These are phyloP conservation scores for Himalopsyche phryganea DNA, from an alignment of 1,140 invertebrate species.

Conservation along the genomic window DNA sequence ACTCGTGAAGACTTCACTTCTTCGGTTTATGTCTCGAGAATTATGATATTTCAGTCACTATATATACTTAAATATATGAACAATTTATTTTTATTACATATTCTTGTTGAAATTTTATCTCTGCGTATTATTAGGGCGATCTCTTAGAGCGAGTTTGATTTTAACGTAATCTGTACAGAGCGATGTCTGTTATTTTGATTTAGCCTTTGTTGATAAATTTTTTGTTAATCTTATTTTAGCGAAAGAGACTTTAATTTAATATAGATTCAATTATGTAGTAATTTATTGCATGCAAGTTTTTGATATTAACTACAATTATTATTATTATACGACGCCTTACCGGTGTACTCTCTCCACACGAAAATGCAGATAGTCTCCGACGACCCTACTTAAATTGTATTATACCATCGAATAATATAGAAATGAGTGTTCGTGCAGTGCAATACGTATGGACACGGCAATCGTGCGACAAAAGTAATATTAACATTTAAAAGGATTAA, in stretches of 20 bases:
- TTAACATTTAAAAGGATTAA: constrained; percentile 32
- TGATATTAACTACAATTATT: constrained; percentile 17
- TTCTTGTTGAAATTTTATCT: constrained; percentile 30
- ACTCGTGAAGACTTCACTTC: constrained; percentile 19
- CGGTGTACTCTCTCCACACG: neutral
- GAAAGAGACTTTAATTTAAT: constrained; percentile 23
- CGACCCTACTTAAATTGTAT: constrained; percentile 8
- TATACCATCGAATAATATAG: constrained; percentile 14
- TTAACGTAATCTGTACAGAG: neutral
- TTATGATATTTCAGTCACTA: constrained; percentile 26
- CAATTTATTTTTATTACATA: constrained; percentile 32
- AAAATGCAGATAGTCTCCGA: neutral
- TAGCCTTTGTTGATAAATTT: constrained; percentile 26
- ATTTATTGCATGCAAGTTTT: constrained; percentile 29
- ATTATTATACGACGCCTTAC: neutral
- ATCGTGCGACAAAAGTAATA: constrained; percentile 31
- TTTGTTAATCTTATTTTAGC: constrained; percentile 33
- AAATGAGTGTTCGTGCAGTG: neutral
- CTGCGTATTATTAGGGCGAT: constrained; percentile 20
- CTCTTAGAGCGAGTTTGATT: constrained; percentile 7
- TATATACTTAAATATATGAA: constrained; percentile 28
- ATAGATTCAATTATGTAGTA: constrained; percentile 11
- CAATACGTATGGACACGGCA: neutral
- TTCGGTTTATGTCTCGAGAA: constrained; percentile 21
- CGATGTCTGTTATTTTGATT: constrained; percentile 7